Evolutionary conservation across 2,888 invertebrate species (phyloP).

Genomic region (Netelia inedita): DNA sequence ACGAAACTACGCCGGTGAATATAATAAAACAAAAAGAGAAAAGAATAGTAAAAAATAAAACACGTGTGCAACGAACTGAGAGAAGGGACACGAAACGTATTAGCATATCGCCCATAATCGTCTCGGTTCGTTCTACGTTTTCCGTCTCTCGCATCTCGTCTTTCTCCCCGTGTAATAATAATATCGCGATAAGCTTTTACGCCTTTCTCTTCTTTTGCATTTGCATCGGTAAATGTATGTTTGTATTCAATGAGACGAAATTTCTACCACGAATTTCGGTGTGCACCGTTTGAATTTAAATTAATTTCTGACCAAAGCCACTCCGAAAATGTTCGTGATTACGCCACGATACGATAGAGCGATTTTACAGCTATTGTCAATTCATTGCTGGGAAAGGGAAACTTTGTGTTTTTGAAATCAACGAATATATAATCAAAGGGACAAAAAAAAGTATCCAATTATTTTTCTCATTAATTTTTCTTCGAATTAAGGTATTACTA

Average conservation of each 20-base stretch:
- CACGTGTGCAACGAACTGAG: slow-evolving; percentile 8
- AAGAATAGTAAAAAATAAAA: slow-evolving; percentile 9
- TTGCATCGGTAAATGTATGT: slow-evolving; percentile 26
- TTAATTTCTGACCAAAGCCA: no score
- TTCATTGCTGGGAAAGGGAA: no score
- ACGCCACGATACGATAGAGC: no score
- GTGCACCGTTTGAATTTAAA: neutral
- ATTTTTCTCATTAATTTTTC: no score
- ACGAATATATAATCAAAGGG: neutral
- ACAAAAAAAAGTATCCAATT: neutral
- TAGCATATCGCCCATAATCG: slow-evolving; percentile 47
- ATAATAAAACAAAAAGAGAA: neutral
- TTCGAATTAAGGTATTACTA: no score
- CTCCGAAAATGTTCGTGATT: no score
- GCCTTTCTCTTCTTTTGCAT: slow-evolving; percentile 38
- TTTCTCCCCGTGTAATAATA: slow-evolving; percentile 9
- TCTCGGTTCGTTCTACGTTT: slow-evolving; percentile 8
- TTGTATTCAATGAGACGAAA: slow-evolving; percentile 8
- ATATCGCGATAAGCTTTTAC: slow-evolving; percentile 5
- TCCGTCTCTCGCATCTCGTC: no score
- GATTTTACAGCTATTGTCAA: no score
- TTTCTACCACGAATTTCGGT: neutral
- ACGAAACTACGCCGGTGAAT: slow-evolving; percentile 15
- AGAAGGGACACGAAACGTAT: slow-evolving; percentile 16
- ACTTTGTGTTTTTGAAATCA: neutral